Base-by-base conservation (phyloP, 1,140 invertebrate species). In the Samia ricini region DNA sequence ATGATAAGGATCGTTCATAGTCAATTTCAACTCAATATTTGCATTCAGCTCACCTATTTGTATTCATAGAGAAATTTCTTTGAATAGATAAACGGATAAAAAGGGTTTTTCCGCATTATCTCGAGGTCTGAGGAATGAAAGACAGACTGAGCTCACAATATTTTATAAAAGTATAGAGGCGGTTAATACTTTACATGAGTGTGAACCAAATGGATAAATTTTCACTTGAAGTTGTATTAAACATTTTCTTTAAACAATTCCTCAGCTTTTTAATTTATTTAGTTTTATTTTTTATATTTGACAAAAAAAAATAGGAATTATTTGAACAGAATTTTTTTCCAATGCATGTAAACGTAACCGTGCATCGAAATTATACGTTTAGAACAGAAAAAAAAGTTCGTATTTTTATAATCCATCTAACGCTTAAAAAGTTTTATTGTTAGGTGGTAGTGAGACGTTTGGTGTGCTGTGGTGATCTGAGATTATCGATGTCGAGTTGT, bases 1-100 rank as follows among this genome's bases (percentile, higher is more conserved):
- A 71, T 61, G 26, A 67, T 69, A 73, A 57, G 59, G 65, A 68
- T 65, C 72, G 56, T 72, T 71, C 64, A 67, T 60, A 73, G 72
- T 68, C 71, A 76, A 75, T 76, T 76, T 70, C 66, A 62, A 57
- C 56, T 60, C 67, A 76, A 76, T 78, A 71, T 73, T 73, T 73
- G 71, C 67, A 68, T 72, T 75, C 73, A 67, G 64, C 66, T 62
- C 52, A 56, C 66, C 62, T 72, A 76, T 78, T 78, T 78, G 73
- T 78, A 78, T 76, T 78, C 76, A 78, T 76, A 63, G 66, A 66
- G 68, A 72, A 74, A 73, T 70, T 73, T 71, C 65, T 68, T 68
- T 72, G 75, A 75, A 77, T 77, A 71, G 70, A 69, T 77, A 75
- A 77, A 75, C 66, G 70, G 75, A 69, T 74, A 68, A 71, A 64